These are phyloP conservation scores for Trachurus trachurus DNA, from an alignment of 2,797 vertebrate genomes.

Conservation along the genomic window DNA sequence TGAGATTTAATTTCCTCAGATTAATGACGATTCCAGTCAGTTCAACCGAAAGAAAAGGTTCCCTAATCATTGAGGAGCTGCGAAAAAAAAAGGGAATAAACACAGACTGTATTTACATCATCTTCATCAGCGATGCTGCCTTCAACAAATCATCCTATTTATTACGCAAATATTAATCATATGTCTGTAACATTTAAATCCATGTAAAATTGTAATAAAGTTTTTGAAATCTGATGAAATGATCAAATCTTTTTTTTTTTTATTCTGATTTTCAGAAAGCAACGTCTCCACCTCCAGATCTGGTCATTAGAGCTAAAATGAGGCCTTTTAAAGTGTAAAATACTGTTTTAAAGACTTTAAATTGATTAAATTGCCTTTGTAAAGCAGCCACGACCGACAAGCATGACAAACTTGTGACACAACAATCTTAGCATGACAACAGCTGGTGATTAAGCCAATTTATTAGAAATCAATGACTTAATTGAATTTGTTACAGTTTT, in stretches of 20 bases:
- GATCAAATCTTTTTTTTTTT: conserved; percentile 22
- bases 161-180: conserved; percentile 39
- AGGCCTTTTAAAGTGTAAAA: conserved; percentile 34
- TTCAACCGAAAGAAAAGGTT: conserved; percentile 79
- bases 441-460: conserved; percentile 85
- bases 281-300: conserved; percentile 5
- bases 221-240: conserved; percentile 53
- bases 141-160: conserved; percentile 48
- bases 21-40: conserved; percentile 71
- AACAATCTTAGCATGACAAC: conserved; percentile 83
- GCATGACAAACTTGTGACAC: conserved; percentile 82
- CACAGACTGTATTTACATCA: conserved; percentile 41
- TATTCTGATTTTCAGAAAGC: conserved; percentile 22
- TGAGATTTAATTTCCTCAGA: conserved; percentile 70
- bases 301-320: conserved; percentile 34
- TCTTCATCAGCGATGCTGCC: conserved; percentile 41
- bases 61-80: conserved; percentile 62
- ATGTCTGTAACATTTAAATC: conserved; percentile 55
- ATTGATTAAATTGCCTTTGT: conserved; percentile 67
- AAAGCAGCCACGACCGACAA: conserved; percentile 79
- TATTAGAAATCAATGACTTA: conserved; percentile 85
- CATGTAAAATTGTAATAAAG: conserved; percentile 77
- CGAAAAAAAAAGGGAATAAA: conserved; percentile 10
- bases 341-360: conserved; percentile 48
- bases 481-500: conserved; percentile 82